phyloP scores from a whole-genome alignment of 2,888 invertebrate genomes.

The Hirtodrosophila confusa region DNA sequence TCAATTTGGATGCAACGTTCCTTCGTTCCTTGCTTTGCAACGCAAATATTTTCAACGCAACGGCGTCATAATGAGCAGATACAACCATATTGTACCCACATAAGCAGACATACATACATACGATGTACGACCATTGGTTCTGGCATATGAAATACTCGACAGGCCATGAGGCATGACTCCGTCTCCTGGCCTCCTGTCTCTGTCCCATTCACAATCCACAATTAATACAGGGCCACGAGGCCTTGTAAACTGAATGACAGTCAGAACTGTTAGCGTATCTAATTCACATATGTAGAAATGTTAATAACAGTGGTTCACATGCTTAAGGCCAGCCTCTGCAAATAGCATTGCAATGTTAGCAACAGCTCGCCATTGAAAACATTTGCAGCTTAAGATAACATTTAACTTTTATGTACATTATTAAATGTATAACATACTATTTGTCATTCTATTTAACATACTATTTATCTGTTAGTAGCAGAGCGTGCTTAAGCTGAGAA shows the following conservation, averaged over 20 bases:
- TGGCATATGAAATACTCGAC: not conserved
- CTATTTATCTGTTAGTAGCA: too few species aligned
- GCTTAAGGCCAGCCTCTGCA: too few species aligned
- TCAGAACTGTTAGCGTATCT: not conserved
- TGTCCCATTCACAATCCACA: conserved; percentile 23
- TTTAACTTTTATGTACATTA: too few species aligned
- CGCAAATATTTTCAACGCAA: conserved; percentile 53
- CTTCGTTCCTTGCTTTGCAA: conserved; percentile 3
- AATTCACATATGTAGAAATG: not conserved
- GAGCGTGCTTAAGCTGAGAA: not conserved
- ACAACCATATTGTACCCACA: conserved; percentile 6
- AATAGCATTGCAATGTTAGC: not conserved
- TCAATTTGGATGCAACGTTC: conserved; percentile 63
- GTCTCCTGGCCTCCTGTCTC: conserved; percentile 12
- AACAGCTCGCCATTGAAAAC: not conserved
- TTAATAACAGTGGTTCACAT: not conserved
- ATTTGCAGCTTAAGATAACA: not conserved
- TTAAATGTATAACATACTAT: too few species aligned
- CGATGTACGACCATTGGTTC: too few species aligned
- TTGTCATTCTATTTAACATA: too few species aligned
- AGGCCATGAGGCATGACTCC: conserved; percentile 8
- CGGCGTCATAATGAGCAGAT: conserved; percentile 49
- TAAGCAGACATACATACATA: not conserved
- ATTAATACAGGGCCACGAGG: conserved; percentile 2
- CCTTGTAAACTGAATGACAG: not conserved